Evolutionary conservation across 2,888 invertebrate genomes (phyloP).

Genomic region (Nomada fabriciana): DNA sequence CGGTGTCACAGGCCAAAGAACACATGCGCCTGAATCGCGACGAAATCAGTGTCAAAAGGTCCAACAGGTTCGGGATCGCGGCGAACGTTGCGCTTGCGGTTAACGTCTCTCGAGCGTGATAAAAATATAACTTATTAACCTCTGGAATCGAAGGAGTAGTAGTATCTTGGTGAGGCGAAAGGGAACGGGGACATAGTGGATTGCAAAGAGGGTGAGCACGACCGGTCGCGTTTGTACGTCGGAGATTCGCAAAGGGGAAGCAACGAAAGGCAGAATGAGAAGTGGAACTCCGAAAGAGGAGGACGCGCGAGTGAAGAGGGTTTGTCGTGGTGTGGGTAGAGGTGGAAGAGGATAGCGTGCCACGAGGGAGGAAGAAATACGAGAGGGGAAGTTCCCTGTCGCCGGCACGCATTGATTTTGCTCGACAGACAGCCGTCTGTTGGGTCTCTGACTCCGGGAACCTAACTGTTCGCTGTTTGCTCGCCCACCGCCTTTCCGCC

Average conservation of each 20-base stretch:
- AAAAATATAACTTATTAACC: conserved; percentile 79
- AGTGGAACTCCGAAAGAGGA: conserved; percentile 38
- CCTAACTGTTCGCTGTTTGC: conserved; percentile 71
- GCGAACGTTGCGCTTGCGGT: conserved; percentile 49
- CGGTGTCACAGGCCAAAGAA: background rate
- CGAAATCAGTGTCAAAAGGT: no score
- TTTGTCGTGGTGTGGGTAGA: conserved; percentile 56
- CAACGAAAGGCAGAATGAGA: conserved; percentile 46
- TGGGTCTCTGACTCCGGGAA: conserved; percentile 76
- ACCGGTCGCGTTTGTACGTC: conserved; percentile 50
- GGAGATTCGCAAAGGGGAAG: conserved; percentile 47
- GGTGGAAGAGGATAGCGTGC: conserved; percentile 62
- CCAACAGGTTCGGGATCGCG: conserved; percentile 17
- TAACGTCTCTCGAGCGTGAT: conserved; percentile 59
- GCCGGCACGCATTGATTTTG: conserved; percentile 83
- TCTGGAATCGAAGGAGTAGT: conserved; percentile 32
- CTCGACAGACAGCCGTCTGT: conserved; percentile 82
- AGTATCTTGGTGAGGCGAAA: background rate
- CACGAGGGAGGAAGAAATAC: conserved; percentile 57
- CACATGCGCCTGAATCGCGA: background rate
- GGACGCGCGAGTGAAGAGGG: conserved; percentile 57
- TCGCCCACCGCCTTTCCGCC: conserved; percentile 45
- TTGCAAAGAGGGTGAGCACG: conserved; percentile 25
- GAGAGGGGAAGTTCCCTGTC: conserved; percentile 76
- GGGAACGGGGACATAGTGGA: conserved; percentile 16